These are phyloP conservation scores for Etheostoma perlongum DNA, from an alignment of 2,797 vertebrate species.

Conservation along the genomic window DNA sequence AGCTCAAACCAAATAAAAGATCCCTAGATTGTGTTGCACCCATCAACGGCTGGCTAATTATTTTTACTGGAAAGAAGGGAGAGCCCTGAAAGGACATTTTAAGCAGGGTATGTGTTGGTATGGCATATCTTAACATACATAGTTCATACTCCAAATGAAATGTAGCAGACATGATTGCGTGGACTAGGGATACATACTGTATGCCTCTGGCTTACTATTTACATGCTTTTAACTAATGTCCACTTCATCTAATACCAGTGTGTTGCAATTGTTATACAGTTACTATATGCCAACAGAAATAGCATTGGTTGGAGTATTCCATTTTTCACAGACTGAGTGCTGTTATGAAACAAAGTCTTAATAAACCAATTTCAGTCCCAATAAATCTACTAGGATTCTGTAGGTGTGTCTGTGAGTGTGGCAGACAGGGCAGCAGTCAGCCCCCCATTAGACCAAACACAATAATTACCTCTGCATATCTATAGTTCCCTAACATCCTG, in stretches of 20 bases:
- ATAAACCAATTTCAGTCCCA: constrained; percentile 4
- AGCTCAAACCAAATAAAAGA: background rate
- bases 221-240: background rate
- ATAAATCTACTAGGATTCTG: constrained; percentile 39
- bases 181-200: background rate
- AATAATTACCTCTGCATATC: constrained; percentile 92
- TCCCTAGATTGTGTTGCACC: background rate
- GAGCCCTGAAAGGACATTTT: too few relatives aligned
- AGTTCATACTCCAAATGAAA: background rate
- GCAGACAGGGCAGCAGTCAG: constrained; percentile 82
- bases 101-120: too few relatives aligned
- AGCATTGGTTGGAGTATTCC: background rate
- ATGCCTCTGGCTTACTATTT: background rate
- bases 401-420: constrained; percentile 10
- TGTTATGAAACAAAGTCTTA: constrained; percentile 22
- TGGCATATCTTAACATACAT: too few relatives aligned
- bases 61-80: background rate
- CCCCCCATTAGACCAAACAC: constrained; percentile 91
- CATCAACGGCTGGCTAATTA: background rate
- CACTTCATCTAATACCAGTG: background rate
- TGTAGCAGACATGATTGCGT: background rate
- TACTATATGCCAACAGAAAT: constrained; percentile 11
- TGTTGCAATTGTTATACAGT: constrained; percentile 2
- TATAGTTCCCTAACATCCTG: constrained; percentile 89
- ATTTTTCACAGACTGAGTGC: constrained; percentile 2